These are phyloP conservation scores for Murina feae DNA, from an alignment of 2,113 vertebrate species.

Conservation along the genomic window DNA sequence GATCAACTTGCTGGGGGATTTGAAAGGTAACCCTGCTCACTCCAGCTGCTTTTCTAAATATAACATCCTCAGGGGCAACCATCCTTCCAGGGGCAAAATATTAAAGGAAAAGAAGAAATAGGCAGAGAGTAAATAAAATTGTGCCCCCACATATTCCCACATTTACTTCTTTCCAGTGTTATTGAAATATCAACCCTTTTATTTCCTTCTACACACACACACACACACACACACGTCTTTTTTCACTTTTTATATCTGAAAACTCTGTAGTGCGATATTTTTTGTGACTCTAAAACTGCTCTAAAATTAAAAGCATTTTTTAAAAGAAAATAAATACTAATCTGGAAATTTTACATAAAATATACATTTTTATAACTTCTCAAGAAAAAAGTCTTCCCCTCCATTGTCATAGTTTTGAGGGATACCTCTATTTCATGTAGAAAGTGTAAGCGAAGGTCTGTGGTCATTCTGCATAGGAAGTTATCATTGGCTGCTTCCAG, in stretches of 20 bases:
- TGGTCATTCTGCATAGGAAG: neutral
- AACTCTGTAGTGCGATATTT: neutral
- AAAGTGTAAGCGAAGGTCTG: neutral
- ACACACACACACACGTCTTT: neutral
- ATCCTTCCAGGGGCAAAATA: neutral
- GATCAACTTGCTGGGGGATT: conserved; percentile 5
- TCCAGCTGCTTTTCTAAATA: neutral
- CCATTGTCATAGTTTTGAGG: too few relatives aligned
- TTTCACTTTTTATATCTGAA: neutral
- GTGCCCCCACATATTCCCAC: accelerated
- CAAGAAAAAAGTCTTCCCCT: neutral
- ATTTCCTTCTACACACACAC: neutral
- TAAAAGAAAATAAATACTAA: neutral
- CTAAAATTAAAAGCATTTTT: neutral
- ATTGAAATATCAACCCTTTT: neutral
- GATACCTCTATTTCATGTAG: accelerated
- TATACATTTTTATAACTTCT: neutral
- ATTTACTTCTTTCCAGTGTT: too few relatives aligned
- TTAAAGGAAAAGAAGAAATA: neutral
- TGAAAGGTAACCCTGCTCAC: neutral
- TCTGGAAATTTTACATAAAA: neutral
- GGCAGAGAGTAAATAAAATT: neutral
- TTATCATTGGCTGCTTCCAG: accelerated
- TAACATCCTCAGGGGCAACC: neutral
- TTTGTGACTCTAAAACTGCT: neutral